Conservation (phyloP, 2,888 invertebrate genomes). For the Achlya flavicornis region DNA sequence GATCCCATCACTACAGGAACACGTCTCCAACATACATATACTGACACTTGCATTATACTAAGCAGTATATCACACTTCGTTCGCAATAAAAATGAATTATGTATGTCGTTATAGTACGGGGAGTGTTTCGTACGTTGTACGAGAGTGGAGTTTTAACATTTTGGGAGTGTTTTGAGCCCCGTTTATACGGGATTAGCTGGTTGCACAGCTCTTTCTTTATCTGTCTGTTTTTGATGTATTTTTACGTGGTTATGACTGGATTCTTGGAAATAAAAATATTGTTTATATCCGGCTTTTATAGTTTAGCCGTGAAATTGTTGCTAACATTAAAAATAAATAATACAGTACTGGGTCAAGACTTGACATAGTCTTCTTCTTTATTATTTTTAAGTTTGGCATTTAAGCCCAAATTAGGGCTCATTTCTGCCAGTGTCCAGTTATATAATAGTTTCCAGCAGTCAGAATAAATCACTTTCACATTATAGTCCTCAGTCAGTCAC, state of each 20-base stretch:
- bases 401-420: too few relatives aligned
- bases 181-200: slow-evolving; percentile 13
- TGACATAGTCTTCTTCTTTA: too few relatives aligned
- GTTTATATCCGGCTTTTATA: not conserved
- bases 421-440: too few relatives aligned
- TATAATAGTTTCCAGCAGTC: too few relatives aligned
- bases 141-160: slow-evolving; percentile 14
- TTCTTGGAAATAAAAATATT: not conserved
- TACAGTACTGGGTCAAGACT: too few relatives aligned
- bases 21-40: slow-evolving; percentile 17
- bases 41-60: slow-evolving; percentile 24
- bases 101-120: slow-evolving; percentile 20
- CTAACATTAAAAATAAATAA: not conserved
- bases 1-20: not conserved
- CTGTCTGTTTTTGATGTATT: slow-evolving; percentile 1
- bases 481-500: too few relatives aligned
- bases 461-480: too few relatives aligned
- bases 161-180: not conserved
- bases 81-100: slow-evolving; percentile 42
- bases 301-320: not conserved
- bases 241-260: not conserved
- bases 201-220: not conserved
- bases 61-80: slow-evolving; percentile 31
- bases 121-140: slow-evolving; percentile 18
- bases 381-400: too few relatives aligned